phyloP scores from a whole-genome alignment of 2,888 invertebrate species.

The Dryocosmus kuriphilus region DNA sequence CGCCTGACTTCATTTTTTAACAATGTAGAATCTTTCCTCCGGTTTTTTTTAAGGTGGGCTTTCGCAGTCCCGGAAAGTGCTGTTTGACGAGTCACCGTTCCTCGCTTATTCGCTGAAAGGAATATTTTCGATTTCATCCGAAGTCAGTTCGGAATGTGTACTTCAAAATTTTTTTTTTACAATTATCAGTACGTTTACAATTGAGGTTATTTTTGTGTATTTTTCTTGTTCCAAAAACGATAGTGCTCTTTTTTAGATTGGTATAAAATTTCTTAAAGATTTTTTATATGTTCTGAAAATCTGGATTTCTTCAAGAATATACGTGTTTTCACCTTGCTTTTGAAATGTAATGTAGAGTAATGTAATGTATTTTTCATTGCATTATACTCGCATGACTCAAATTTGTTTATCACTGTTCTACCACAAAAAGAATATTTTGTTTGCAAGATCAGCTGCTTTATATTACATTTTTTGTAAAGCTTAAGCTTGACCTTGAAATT shows the following conservation, averaged over 20 bases:
- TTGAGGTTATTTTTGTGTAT: background rate
- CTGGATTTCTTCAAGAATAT: background rate
- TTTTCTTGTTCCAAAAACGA: background rate
- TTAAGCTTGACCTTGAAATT: background rate
- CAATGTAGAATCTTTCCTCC: background rate
- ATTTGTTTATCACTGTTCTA: background rate
- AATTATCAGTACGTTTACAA: background rate
- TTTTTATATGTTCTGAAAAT: background rate
- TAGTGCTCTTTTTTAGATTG: background rate
- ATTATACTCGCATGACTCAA: background rate
- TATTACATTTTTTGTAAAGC: background rate
- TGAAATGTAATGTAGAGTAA: background rate
- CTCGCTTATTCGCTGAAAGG: slow-evolving; percentile 8
- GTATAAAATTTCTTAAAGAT: background rate
- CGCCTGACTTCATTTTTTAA: background rate
- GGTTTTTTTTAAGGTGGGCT: background rate
- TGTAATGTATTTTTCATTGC: too few species aligned
- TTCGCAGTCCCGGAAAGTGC: slow-evolving; percentile 23
- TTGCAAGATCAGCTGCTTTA: slow-evolving; percentile 2
- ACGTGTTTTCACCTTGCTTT: background rate
- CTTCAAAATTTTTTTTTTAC: background rate
- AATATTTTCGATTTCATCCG: slow-evolving; percentile 18
- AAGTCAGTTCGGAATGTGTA: background rate
- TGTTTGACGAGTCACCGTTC: slow-evolving; percentile 28
- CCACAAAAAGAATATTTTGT: background rate